A percentile compares a stretch with the other conserved stretches of the same genome.
Conservation (phyloP, 2,797 vertebrate genomes). For the Sorex maritimensis region DNA sequence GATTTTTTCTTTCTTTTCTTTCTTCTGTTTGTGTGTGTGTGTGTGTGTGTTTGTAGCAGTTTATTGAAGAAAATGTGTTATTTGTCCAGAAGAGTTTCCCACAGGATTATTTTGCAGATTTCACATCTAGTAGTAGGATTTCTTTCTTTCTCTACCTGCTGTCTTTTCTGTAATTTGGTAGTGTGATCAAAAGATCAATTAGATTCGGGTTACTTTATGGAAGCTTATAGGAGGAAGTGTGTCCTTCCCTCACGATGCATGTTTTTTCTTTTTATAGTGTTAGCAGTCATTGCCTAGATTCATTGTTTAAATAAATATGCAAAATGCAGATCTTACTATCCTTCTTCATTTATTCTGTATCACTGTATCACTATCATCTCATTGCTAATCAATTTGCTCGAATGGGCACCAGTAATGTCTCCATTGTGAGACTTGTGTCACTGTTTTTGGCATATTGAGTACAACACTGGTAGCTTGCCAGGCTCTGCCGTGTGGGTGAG, state of each 20-base stretch:
- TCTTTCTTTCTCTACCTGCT: background rate
- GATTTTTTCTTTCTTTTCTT: background rate
- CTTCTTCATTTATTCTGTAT: no score
- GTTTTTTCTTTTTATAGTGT: background rate
- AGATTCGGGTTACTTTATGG: background rate
- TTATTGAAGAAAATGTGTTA: slow-evolving; percentile 44
- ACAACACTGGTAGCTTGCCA: no score
- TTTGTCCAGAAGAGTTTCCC: background rate
- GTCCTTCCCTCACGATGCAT: background rate
- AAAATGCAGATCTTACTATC: no score
- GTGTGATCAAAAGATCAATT: background rate
- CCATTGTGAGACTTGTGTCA: no score
- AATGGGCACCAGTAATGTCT: no score
- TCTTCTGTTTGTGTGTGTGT: no score
- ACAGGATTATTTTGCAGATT: background rate
- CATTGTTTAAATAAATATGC: no score
- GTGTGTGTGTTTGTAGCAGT: background rate
- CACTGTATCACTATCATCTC: no score
- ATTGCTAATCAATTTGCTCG: no score
- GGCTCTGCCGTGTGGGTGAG: no score
- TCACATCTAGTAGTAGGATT: background rate
- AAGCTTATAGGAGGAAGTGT: background rate
- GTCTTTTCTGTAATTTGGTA: background rate
- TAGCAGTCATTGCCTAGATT: background rate
- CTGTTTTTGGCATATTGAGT: no score